Percentiles rank a stretch among this genome's conserved stretches.
Evolutionary conservation across 2,888 invertebrate species (phyloP).

Genomic region (Corythucha ciliata): DNA sequence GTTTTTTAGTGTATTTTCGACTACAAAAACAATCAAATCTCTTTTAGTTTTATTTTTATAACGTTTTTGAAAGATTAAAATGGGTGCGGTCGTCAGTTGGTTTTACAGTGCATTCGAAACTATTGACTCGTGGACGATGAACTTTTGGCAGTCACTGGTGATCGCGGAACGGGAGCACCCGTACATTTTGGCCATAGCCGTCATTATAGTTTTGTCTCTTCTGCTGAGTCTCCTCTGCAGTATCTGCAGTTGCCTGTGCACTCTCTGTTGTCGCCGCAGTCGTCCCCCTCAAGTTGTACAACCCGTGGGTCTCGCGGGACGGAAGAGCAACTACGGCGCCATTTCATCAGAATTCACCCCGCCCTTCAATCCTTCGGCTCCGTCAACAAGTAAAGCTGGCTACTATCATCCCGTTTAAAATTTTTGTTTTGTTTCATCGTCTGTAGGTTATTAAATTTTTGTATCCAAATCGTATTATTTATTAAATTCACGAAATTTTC

Average conservation of each 20-base stretch:
- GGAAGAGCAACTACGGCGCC: slow-evolving; percentile 19
- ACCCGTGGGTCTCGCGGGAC: neutral
- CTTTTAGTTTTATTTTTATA: neutral
- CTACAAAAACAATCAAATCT: no score
- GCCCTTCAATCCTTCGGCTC: slow-evolving; percentile 14
- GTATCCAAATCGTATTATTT: no score
- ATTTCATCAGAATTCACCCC: slow-evolving; percentile 19
- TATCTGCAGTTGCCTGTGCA: slow-evolving; percentile 16
- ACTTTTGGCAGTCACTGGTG: slow-evolving; percentile 18
- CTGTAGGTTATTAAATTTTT: no score
- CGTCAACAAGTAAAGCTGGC: slow-evolving; percentile 19
- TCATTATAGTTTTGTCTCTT: slow-evolving; percentile 22
- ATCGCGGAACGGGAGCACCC: slow-evolving; percentile 20
- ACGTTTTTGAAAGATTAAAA: neutral
- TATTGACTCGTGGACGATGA: slow-evolving; percentile 2
- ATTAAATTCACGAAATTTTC: no score
- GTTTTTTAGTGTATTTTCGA: no score
- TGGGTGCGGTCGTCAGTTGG: slow-evolving; percentile 21
- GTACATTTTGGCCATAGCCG: slow-evolving; percentile 22
- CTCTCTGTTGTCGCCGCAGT: slow-evolving; percentile 16
- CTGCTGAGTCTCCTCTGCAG: slow-evolving; percentile 20
- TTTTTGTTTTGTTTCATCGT: no score
- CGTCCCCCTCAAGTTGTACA: neutral
- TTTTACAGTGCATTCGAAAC: slow-evolving; percentile 13
- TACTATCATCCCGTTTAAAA: slow-evolving; percentile 13